Percentiles rank a stretch among this genome's conserved stretches.
These are phyloP conservation scores for Ichneumoninae sp. DNA, from an alignment of 2,888 invertebrate genomes.

Conservation along the genomic window DNA sequence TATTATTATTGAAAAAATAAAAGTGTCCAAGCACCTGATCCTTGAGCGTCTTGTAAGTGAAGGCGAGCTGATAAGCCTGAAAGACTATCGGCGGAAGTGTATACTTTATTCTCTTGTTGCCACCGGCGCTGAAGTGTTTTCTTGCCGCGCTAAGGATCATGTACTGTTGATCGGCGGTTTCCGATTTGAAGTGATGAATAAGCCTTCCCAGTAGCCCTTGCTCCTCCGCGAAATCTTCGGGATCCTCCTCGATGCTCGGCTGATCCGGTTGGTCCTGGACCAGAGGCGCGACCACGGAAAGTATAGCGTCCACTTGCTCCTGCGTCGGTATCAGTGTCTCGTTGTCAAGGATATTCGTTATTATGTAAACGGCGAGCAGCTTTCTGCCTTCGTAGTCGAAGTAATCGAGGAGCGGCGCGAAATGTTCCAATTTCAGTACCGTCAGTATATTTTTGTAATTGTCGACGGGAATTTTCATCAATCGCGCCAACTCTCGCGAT, in stretches of 20 bases:
- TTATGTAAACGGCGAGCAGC: conserved; percentile 94
- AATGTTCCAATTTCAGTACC: conserved; percentile 94
- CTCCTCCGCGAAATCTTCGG: conserved; percentile 98
- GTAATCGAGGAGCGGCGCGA: conserved; percentile 93
- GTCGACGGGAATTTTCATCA: conserved; percentile 97
- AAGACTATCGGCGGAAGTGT: conserved; percentile 98
- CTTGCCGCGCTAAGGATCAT: conserved; percentile 95
- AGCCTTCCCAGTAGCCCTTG: conserved; percentile 96
- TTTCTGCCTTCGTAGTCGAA: conserved; percentile 95
- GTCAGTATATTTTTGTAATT: conserved; percentile 96
- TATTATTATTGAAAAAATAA: background rate
- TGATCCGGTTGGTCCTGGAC: conserved; percentile 94
- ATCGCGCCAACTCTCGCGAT: conserved; percentile 96
- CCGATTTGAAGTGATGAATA: conserved; percentile 93
- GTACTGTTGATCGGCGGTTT: conserved; percentile 94
- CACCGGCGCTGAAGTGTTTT: conserved; percentile 96
- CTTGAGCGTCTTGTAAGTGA: conserved; percentile 91
- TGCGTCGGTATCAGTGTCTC: conserved; percentile 94
- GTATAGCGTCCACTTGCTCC: conserved; percentile 93
- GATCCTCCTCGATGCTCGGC: conserved; percentile 88
- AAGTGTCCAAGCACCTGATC: conserved; percentile 87
- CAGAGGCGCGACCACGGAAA: conserved; percentile 93
- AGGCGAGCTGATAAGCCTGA: conserved; percentile 95
- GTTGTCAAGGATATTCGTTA: conserved; percentile 95
- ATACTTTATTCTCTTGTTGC: conserved; percentile 93